Evolutionary conservation across 2,888 invertebrate genomes (phyloP).

Genomic region (Drosophila mimica): DNA sequence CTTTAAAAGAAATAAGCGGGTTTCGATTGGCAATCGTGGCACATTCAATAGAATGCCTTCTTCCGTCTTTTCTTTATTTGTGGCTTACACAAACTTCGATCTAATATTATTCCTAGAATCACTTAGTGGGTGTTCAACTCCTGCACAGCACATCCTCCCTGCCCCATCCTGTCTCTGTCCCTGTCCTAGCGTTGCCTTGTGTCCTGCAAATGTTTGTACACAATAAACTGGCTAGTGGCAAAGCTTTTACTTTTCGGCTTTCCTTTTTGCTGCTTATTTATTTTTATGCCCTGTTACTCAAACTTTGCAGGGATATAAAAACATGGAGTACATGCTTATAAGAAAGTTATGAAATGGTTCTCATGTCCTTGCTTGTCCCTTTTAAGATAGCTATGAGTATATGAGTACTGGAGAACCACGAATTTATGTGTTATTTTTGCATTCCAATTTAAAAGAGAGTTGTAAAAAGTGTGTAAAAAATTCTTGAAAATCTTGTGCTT

Average conservation of each 20-base stretch:
- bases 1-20: slow-evolving; percentile 62
- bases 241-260: slow-evolving; percentile 79
- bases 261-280: slow-evolving; percentile 65
- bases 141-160: neutral
- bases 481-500: neutral
- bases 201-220: slow-evolving; percentile 71
- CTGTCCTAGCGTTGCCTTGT: slow-evolving; percentile 18
- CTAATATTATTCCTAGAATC: slow-evolving; percentile 61
- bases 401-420: neutral
- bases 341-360: neutral
- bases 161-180: neutral
- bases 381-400: neutral
- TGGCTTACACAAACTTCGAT: slow-evolving; percentile 69
- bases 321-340: slow-evolving; percentile 1
- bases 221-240: slow-evolving; percentile 69
- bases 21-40: slow-evolving; percentile 56
- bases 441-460: neutral
- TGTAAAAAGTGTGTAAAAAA: neutral
- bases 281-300: slow-evolving; percentile 52
- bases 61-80: slow-evolving; percentile 23
- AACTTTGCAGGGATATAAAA: slow-evolving; percentile 20
- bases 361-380: neutral
- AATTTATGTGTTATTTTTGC: neutral
- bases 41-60: slow-evolving; percentile 53
- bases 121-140: slow-evolving; percentile 47